These are phyloP conservation scores for Seira sanloemensis DNA, from an alignment of 2,888 invertebrate species.

Conservation along the genomic window DNA sequence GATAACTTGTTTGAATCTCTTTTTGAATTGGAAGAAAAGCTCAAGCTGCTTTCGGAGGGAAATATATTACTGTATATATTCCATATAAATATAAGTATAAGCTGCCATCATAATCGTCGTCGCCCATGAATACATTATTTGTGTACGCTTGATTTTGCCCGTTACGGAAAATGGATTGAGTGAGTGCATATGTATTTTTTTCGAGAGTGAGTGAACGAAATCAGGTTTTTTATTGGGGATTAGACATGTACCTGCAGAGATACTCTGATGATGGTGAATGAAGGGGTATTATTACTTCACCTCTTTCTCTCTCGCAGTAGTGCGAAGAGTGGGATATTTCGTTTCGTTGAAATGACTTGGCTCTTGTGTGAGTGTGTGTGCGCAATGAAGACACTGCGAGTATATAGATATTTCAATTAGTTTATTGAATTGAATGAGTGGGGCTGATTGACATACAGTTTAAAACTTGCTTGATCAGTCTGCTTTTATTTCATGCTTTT, in stretches of 20 bases:
- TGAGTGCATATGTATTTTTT: too few relatives aligned
- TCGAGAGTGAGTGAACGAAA: slow-evolving; percentile 7
- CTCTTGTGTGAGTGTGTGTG: too few relatives aligned
- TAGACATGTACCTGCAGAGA: too few relatives aligned
- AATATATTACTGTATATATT: too few relatives aligned
- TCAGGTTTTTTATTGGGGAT: slow-evolving; percentile 14
- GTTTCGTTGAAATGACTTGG: too few relatives aligned
- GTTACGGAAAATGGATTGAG: neutral
- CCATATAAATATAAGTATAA: too few relatives aligned
- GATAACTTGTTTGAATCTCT: neutral
- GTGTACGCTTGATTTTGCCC: neutral
- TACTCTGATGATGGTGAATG: too few relatives aligned
- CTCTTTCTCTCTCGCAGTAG: too few relatives aligned
- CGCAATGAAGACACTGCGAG: too few relatives aligned
- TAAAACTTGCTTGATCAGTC: slow-evolving; percentile 9
- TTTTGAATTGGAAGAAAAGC: neutral
- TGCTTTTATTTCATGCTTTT: neutral
- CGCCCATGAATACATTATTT: slow-evolving; percentile 3
- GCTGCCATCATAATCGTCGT: neutral
- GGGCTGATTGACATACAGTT: neutral
- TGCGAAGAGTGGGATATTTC: too few relatives aligned
- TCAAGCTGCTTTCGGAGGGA: neutral
- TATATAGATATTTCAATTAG: neutral
- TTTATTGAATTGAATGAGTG: neutral
- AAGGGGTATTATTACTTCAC: too few relatives aligned